Conservation (phyloP, 2,797 vertebrate species). For the Miichthys miiuy region DNA sequence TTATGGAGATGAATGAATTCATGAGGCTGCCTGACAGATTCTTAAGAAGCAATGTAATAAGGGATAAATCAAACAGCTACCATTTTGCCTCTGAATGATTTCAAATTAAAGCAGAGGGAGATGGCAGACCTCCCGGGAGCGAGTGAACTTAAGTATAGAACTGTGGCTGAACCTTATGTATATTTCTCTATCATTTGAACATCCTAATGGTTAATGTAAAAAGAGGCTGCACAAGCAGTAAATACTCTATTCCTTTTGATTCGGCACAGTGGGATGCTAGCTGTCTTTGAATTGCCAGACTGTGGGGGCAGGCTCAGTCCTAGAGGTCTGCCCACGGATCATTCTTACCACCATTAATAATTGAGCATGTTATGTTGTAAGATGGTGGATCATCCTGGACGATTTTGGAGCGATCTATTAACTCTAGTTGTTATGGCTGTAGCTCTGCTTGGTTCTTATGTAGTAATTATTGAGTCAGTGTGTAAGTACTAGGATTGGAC, state of each 20-base stretch:
- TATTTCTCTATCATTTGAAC: slow-evolving; percentile 74
- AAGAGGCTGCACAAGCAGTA: slow-evolving; percentile 64
- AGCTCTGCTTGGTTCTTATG: slow-evolving; percentile 4
- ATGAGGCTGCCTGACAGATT: slow-evolving; percentile 79
- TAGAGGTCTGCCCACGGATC: slow-evolving; percentile 58
- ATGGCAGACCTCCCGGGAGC: slow-evolving; percentile 69
- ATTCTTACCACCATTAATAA: slow-evolving; percentile 69
- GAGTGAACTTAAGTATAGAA: slow-evolving; percentile 48
- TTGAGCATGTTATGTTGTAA: slow-evolving; percentile 64
- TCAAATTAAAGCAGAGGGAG: slow-evolving; percentile 77
- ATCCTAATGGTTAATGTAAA: slow-evolving; percentile 64
- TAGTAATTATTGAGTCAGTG: slow-evolving; percentile 4
- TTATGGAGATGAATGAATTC: slow-evolving; percentile 87
- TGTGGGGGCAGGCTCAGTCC: slow-evolving; percentile 46
- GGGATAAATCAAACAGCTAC: slow-evolving; percentile 81
- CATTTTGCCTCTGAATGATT: slow-evolving; percentile 80
- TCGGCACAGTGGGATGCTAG: slow-evolving; percentile 55
- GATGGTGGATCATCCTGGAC: slow-evolving; percentile 41
- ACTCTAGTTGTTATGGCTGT: slow-evolving; percentile 45
- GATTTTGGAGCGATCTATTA: slow-evolving; percentile 52
- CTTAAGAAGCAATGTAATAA: slow-evolving; percentile 82
- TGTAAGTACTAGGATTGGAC: background rate
- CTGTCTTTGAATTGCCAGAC: slow-evolving; percentile 63
- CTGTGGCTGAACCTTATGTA: slow-evolving; percentile 71
- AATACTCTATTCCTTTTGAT: slow-evolving; percentile 77